Percentiles rank a stretch among this genome's conserved stretches.
Evolutionary conservation across 2,797 vertebrate genomes (phyloP).

Genomic region (Chelon labrosus): DNA sequence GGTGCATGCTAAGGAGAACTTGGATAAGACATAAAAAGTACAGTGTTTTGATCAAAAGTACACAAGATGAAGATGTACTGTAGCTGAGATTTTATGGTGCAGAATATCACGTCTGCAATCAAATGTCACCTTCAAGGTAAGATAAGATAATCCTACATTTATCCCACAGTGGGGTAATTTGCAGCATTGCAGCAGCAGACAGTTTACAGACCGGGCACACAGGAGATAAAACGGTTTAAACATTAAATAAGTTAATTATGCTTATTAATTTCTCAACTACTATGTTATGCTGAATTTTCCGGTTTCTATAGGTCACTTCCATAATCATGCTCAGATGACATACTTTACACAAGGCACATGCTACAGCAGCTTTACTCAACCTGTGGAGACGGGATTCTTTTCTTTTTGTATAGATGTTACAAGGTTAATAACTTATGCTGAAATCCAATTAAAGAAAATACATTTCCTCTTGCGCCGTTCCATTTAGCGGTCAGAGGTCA

Average conservation of each 20-base stretch:
- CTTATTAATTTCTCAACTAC: background rate
- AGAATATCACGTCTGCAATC: background rate
- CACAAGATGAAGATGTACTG: background rate
- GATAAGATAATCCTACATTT: too few relatives aligned
- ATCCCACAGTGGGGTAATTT: too few relatives aligned
- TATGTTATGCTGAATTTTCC: background rate
- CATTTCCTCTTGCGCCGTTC: background rate
- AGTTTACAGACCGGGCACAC: too few relatives aligned
- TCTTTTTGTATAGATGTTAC: too few relatives aligned
- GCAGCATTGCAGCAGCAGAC: too few relatives aligned
- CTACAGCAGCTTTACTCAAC: background rate
- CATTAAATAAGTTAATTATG: too few relatives aligned
- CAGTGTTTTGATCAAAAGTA: background rate
- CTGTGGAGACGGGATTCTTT: too few relatives aligned
- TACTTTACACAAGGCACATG: background rate
- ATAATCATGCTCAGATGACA: background rate
- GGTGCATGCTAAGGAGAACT: background rate
- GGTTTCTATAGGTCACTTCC: background rate
- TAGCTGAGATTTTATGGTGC: background rate
- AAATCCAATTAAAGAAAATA: background rate
- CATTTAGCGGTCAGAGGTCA: conserved; percentile 26
- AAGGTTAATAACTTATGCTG: background rate
- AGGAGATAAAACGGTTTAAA: too few relatives aligned
- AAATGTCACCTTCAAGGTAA: too few relatives aligned
- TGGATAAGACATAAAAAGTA: background rate